phyloP scores from a whole-genome alignment of 2,888 invertebrate species.

The Dione vanillae region DNA sequence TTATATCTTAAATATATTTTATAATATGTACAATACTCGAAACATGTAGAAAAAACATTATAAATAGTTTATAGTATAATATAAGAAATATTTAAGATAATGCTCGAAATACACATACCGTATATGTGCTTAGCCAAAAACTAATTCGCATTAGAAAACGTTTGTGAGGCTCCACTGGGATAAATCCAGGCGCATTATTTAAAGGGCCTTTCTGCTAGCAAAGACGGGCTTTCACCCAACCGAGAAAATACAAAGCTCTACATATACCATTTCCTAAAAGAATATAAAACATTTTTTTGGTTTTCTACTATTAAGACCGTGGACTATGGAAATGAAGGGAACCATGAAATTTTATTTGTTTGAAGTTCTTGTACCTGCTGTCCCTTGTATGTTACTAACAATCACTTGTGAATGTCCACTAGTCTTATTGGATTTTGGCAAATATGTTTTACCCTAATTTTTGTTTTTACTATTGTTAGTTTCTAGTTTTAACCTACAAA shows the following conservation, averaged over 20 bases:
- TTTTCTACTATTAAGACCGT: slow-evolving; percentile 11
- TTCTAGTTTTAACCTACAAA: too few relatives aligned
- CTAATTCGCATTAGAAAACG: slow-evolving; percentile 34
- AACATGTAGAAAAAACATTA: too few relatives aligned
- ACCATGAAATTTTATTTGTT: slow-evolving; percentile 17
- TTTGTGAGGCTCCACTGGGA: slow-evolving; percentile 62
- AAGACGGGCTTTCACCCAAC: slow-evolving; percentile 68
- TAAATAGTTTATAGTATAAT: not conserved
- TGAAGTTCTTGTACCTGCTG: slow-evolving; percentile 17
- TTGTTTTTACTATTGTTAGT: too few relatives aligned
- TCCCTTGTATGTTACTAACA: not conserved
- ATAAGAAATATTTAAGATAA: not conserved
- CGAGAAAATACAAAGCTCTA: slow-evolving; percentile 68
- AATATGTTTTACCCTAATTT: not conserved
- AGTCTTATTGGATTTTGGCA: not conserved
- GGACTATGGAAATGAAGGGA: slow-evolving; percentile 3
- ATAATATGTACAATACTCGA: not conserved
- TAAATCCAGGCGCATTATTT: slow-evolving; percentile 78
- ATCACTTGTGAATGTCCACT: not conserved
- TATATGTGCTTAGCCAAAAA: slow-evolving; percentile 11
- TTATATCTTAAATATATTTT: too few relatives aligned
- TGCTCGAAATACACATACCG: not conserved
- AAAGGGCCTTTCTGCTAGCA: slow-evolving; percentile 74
- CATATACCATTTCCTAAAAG: slow-evolving; percentile 61
- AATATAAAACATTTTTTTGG: slow-evolving; percentile 25